Percentiles rank a stretch among this genome's conserved stretches.
These are phyloP conservation scores for Colletes latitarsis DNA, from an alignment of 1,140 invertebrate species.

Conservation along the genomic window DNA sequence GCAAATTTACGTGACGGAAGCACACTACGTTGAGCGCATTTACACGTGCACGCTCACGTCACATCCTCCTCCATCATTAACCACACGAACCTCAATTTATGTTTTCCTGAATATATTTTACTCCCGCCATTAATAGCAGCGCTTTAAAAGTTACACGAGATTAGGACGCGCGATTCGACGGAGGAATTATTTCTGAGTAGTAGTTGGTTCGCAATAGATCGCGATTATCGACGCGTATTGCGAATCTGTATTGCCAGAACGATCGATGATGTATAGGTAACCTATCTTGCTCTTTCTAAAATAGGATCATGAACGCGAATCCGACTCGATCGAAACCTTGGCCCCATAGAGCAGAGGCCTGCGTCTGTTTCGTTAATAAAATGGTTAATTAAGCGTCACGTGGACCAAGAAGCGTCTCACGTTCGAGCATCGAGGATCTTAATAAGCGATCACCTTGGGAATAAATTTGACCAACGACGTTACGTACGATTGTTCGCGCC, in stretches of 20 bases:
- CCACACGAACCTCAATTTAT: slow-evolving; percentile 13
- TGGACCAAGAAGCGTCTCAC: neutral
- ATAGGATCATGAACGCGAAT: slow-evolving; percentile 39
- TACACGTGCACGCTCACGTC: slow-evolving; percentile 30
- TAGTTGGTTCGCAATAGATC: neutral
- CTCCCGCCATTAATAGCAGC: slow-evolving; percentile 9
- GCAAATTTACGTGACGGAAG: slow-evolving; percentile 8
- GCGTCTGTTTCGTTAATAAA: slow-evolving; percentile 50
- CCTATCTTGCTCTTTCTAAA: slow-evolving; percentile 30
- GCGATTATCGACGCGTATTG: slow-evolving; percentile 2
- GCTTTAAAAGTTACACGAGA: slow-evolving; percentile 13
- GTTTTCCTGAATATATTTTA: slow-evolving; percentile 2
- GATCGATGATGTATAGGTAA: slow-evolving; percentile 20
- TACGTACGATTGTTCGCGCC: too few species aligned
- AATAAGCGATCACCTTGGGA: slow-evolving; percentile 15
- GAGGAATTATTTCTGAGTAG: neutral
- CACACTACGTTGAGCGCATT: slow-evolving; percentile 6
- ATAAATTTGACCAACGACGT: neutral
- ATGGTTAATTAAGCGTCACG: slow-evolving; percentile 46
- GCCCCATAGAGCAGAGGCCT: slow-evolving; percentile 25
- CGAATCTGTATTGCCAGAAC: slow-evolving; percentile 11
- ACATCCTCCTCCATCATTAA: slow-evolving; percentile 24
- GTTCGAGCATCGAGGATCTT: neutral
- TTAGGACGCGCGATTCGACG: neutral
- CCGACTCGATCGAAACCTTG: slow-evolving; percentile 46